Percentiles rank a stretch among this genome's conserved stretches.
Evolutionary conservation across 2,113 vertebrate genomes (phyloP).

Genomic region (Syngnathus floridae): DNA sequence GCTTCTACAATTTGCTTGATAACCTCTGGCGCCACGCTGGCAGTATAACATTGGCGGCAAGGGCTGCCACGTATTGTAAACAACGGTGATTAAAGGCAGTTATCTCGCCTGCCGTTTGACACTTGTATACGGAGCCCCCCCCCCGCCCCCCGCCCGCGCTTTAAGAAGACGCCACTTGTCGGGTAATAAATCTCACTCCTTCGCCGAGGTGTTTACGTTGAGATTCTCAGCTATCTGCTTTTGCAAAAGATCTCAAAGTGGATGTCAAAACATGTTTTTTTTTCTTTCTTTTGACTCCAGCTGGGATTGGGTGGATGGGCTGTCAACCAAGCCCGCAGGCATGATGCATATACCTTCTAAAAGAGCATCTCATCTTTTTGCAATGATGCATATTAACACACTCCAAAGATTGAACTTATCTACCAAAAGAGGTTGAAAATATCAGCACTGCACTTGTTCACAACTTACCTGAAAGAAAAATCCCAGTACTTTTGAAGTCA

Average conservation of each 20-base stretch:
- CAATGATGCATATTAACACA: not conserved
- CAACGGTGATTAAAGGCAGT: slow-evolving; percentile 55
- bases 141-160: slow-evolving; percentile 15
- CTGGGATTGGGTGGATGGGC: slow-evolving; percentile 10
- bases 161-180: slow-evolving; percentile 47
- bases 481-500: too few relatives aligned
- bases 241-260: slow-evolving; percentile 18
- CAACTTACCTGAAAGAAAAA: too few relatives aligned
- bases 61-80: slow-evolving; percentile 45
- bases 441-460: too few relatives aligned
- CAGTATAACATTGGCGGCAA: slow-evolving; percentile 44
- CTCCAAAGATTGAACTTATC: not conserved
- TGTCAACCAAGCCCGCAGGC: not conserved
- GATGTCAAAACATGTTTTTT: slow-evolving; percentile 1
- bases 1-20: slow-evolving; percentile 52
- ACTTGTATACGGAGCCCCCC: slow-evolving; percentile 22
- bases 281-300: slow-evolving; percentile 1
- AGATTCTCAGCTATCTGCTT: slow-evolving; percentile 28
- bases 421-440: too few relatives aligned
- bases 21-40: slow-evolving; percentile 54
- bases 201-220: slow-evolving; percentile 28
- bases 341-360: too few relatives aligned
- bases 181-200: slow-evolving; percentile 50
- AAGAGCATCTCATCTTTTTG: not conserved
- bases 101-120: slow-evolving; percentile 54